Base-by-base conservation (phyloP, 2,888 invertebrate species). In the Trichogramma dendrolimi region DNA sequence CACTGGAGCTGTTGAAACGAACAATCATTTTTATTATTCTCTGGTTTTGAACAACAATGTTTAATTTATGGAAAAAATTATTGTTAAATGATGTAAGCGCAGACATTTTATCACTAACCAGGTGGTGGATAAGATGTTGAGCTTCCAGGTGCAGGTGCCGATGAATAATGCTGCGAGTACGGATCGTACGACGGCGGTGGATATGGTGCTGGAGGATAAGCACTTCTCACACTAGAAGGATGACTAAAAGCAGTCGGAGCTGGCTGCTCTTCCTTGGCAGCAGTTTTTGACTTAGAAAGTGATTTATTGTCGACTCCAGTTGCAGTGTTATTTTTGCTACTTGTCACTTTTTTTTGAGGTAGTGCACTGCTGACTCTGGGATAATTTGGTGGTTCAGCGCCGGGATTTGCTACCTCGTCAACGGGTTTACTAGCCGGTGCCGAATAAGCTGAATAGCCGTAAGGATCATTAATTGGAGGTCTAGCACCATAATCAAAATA, bases 141-240 rank as follows among this genome's bases (percentile, higher is more conserved):
- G 27, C 77, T 73, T 10, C 72, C 75, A 44, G 77, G 75, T 27
- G 72, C 75, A 44, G 77, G 75, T 27, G 74, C 73, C 7, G 77
- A 73, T 58, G 78, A 75, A 67, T 79, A 79, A 65, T 79, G 79
- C 57, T 79, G 79, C 27, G 77, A 67, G 50, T 79, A 79, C 14
- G 78, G 78, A 63, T 79, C 79, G 14, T 79, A 79, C 7, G 78
- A 76, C 11, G 72, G 72, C 2, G 79, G 77, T 4, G 79, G 78
- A 70, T 79, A 79, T 4, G 77, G 74, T 5, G 72, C 75, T 41
- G 75, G 74, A 58, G 75, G 75, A 55, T 66, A 63, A 27, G 62
- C 11, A 14, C 61, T 4, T 53, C 77, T 73, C 49, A 71, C 70
- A 60, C 73, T 72, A 58, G 75, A 71, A 8, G 78, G 76, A 72